These are phyloP conservation scores for Colletes gigas DNA, from an alignment of 1,140 invertebrate species.

Conservation along the genomic window DNA sequence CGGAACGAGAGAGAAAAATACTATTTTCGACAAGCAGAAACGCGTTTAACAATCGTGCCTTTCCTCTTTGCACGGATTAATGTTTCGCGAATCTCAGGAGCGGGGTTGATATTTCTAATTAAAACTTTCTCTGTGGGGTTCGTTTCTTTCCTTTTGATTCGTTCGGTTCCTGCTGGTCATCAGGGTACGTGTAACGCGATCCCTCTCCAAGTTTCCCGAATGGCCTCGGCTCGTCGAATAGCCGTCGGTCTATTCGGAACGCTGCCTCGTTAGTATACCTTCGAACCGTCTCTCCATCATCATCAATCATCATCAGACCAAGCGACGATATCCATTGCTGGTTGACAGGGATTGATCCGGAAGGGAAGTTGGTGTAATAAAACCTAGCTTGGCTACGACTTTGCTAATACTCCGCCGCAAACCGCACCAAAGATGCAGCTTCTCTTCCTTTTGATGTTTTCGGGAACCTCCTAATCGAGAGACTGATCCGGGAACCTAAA, in stretches of 20 bases:
- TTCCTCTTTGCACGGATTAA: conserved; percentile 4
- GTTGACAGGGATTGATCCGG: conserved; percentile 63
- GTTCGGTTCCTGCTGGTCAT: background rate
- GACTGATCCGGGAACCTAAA: background rate
- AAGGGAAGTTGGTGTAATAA: conserved; percentile 57
- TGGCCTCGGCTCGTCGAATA: conserved; percentile 42
- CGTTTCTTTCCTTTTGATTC: conserved; percentile 4
- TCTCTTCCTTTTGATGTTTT: background rate
- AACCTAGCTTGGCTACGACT: conserved; percentile 27
- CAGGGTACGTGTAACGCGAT: conserved; percentile 46
- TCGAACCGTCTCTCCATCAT: conserved; percentile 61
- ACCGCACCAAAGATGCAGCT: background rate
- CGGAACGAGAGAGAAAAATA: too few relatives aligned
- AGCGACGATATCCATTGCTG: conserved; percentile 60
- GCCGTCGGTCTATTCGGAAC: conserved; percentile 41
- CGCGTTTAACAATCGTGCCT: too few relatives aligned
- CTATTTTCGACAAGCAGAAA: too few relatives aligned
- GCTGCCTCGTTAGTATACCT: conserved; percentile 57
- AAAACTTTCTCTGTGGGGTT: too few relatives aligned
- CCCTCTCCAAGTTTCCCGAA: conserved; percentile 33
- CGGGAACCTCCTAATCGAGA: background rate
- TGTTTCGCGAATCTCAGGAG: background rate
- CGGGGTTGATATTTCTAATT: background rate
- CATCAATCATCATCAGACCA: conserved; percentile 68
- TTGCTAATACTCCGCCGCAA: conserved; percentile 1